Evolutionary conservation across 2,113 vertebrate genomes (phyloP).

Genomic region (Phyllopteryx taeniolatus): DNA sequence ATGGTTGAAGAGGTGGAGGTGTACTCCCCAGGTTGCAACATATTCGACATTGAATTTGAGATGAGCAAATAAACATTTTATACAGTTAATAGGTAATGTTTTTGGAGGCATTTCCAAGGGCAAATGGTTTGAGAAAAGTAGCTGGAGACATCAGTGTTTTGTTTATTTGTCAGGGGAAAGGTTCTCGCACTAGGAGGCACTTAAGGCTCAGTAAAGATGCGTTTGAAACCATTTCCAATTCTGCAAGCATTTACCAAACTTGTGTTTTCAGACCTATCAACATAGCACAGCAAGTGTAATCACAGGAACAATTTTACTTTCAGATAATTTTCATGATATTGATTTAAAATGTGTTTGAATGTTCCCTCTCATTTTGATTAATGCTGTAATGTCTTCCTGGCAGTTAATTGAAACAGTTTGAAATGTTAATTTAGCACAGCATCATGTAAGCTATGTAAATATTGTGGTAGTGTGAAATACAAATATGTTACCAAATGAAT

Average conservation of each 20-base stretch:
- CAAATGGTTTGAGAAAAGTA: background rate
- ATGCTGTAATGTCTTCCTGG: background rate
- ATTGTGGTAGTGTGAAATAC: constrained; percentile 19
- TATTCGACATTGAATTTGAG: constrained; percentile 26
- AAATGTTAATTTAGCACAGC: background rate
- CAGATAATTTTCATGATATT: background rate
- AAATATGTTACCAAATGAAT: constrained; percentile 13
- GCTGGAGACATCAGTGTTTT: background rate
- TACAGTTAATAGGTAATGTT: background rate
- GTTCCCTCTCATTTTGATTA: constrained; percentile 3
- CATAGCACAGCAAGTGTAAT: background rate
- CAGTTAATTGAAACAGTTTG: constrained; percentile 8
- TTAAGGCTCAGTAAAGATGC: background rate
- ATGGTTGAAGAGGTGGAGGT: constrained; percentile 7
- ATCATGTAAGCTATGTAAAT: constrained; percentile 12
- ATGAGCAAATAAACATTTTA: background rate
- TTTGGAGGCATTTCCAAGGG: background rate
- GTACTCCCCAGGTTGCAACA: constrained; percentile 26
- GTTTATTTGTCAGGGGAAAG: background rate
- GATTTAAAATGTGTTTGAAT: constrained; percentile 1
- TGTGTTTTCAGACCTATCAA: background rate
- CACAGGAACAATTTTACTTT: background rate
- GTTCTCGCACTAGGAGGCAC: background rate
- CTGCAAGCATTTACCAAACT: background rate
- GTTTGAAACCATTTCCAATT: background rate